Evolutionary conservation across 2,797 vertebrate genomes (phyloP).

Genomic region (Sebastes minor): DNA sequence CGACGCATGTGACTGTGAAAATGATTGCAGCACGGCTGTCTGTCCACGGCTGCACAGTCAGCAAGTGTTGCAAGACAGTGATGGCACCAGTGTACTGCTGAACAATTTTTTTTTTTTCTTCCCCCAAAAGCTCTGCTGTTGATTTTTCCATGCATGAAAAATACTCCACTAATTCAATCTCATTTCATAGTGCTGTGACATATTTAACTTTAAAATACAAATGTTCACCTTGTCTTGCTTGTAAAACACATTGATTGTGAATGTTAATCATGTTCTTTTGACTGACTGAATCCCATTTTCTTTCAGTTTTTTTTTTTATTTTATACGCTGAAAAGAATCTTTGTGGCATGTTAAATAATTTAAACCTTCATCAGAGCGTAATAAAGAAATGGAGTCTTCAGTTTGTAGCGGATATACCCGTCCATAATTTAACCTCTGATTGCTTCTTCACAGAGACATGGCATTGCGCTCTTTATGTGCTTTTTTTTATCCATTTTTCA

Average conservation of each 20-base stretch:
- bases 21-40: background rate
- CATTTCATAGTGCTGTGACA: constrained; percentile 25
- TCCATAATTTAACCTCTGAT: constrained; percentile 50
- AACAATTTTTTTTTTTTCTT: background rate
- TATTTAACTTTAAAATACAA: constrained; percentile 21
- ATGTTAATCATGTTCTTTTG: constrained; percentile 16
- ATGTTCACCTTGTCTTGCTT: constrained; percentile 36
- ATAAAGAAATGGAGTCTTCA: constrained; percentile 23
- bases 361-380: constrained; percentile 45
- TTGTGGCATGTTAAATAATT: constrained; percentile 46
- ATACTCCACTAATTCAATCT: constrained; percentile 38
- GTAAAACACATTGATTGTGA: constrained; percentile 10
- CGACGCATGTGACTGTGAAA: background rate
- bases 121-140: constrained; percentile 6
- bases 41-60: constrained; percentile 19
- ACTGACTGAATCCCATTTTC: constrained; percentile 29
- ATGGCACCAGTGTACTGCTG: background rate
- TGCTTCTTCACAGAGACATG: constrained; percentile 40
- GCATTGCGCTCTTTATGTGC: constrained; percentile 16
- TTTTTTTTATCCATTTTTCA: constrained; percentile 38
- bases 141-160: constrained; percentile 28
- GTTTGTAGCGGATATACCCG: constrained; percentile 21
- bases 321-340: constrained; percentile 20
- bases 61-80: background rate
- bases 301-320: constrained; percentile 10